Conservation (phyloP, 2,797 vertebrate genomes). For the Paedocypris micromegethes region DNA sequence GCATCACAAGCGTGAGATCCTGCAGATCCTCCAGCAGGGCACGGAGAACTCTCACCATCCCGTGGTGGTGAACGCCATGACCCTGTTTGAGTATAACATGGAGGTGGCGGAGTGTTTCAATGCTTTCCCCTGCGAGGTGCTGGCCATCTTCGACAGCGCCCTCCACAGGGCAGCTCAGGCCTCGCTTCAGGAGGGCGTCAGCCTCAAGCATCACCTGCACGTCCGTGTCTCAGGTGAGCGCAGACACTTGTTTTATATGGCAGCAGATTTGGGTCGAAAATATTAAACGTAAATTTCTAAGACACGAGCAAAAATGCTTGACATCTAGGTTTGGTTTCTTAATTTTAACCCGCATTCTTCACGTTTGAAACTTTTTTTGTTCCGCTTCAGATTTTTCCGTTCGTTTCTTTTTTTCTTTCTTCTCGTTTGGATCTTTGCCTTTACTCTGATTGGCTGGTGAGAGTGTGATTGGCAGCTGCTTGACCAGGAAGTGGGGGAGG, state of each 20-base stretch:
- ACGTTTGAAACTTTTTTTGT: no score
- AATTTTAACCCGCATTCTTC: no score
- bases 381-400: no score
- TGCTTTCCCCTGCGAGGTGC: conserved; percentile 75
- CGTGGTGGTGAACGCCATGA: conserved; percentile 86
- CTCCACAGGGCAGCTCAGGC: conserved; percentile 67
- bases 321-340: no score
- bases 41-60: conserved; percentile 75
- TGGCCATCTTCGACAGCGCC: conserved; percentile 79
- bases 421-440: no score
- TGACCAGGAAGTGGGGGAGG: no score
- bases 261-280: no score
- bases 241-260: background rate
- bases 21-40: conserved; percentile 65
- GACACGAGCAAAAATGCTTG: no score
- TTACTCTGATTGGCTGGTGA: no score
- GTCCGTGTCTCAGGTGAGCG: conserved; percentile 83
- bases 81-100: conserved; percentile 92
- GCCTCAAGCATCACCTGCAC: conserved; percentile 75
- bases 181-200: conserved; percentile 36
- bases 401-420: no score
- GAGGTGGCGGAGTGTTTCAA: conserved; percentile 92
- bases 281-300: no score
- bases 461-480: no score
- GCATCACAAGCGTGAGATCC: conserved; percentile 77